A percentile compares a stretch with the other conserved stretches of the same genome.
Conservation (phyloP, 2,888 invertebrate species). For the Ochropacha duplaris region DNA sequence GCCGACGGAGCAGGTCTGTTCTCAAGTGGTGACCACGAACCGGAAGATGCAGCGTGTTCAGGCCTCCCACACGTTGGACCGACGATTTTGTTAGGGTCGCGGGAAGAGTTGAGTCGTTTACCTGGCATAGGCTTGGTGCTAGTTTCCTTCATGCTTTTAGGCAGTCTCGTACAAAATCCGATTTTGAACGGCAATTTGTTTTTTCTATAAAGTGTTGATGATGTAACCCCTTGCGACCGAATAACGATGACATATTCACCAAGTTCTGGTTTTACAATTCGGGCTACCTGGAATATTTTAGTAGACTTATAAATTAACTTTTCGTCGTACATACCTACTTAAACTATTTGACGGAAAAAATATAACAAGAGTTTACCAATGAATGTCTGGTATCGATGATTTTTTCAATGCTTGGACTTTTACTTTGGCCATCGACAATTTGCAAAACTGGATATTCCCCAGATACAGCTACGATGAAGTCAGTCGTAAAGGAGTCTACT, state of each 20-base stretch:
- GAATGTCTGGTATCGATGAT: slow-evolving; percentile 45
- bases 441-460: slow-evolving; percentile 41
- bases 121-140: slow-evolving; percentile 59
- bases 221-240: slow-evolving; percentile 11
- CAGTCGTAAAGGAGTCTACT: slow-evolving; percentile 54
- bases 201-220: slow-evolving; percentile 20
- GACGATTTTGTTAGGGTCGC: too few relatives aligned
- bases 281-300: slow-evolving; percentile 14
- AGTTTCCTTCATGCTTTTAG: slow-evolving; percentile 57
- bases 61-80: too few relatives aligned
- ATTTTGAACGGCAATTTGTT: slow-evolving; percentile 23
- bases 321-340: too few relatives aligned
- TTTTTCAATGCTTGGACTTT: slow-evolving; percentile 28
- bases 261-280: slow-evolving; percentile 13
- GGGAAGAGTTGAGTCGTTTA: too few relatives aligned
- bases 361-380: slow-evolving; percentile 37
- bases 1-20: too few relatives aligned
- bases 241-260: slow-evolving; percentile 21
- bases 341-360: not conserved
- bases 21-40: too few relatives aligned
- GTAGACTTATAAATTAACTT: too few relatives aligned
- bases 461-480: slow-evolving; percentile 47
- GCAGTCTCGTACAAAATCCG: slow-evolving; percentile 26
- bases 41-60: too few relatives aligned
- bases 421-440: slow-evolving; percentile 31